phyloP scores from a whole-genome alignment of 2,888 invertebrate species.

The Lampropteryx suffumata region DNA sequence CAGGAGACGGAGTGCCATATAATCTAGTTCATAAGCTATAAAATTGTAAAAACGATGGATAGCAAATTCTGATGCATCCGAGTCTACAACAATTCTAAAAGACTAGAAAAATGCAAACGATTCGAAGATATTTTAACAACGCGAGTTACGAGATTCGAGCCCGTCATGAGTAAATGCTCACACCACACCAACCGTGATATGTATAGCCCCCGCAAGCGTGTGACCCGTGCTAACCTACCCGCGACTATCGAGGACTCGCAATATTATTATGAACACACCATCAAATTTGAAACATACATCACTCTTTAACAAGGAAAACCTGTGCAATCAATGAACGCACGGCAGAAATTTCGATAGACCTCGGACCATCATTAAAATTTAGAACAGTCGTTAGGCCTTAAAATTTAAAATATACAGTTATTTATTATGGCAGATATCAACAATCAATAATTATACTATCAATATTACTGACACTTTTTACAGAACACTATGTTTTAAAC shows the following conservation, averaged over 20 bases:
- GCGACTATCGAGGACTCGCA: not conserved
- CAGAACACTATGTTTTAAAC: slow-evolving; percentile 64
- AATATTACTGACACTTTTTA: slow-evolving; percentile 73
- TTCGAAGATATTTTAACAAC: slow-evolving; percentile 52
- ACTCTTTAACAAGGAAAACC: slow-evolving; percentile 54
- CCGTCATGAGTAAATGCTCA: slow-evolving; percentile 52
- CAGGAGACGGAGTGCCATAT: slow-evolving; percentile 40
- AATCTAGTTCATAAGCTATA: slow-evolving; percentile 43
- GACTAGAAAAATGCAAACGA: slow-evolving; percentile 81
- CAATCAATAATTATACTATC: slow-evolving; percentile 71
- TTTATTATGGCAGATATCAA: slow-evolving; percentile 82
- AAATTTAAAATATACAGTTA: slow-evolving; percentile 76
- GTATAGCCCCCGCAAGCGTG: slow-evolving; percentile 50
- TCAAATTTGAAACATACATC: slow-evolving; percentile 16
- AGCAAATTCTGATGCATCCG: slow-evolving; percentile 52
- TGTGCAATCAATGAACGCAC: slow-evolving; percentile 44
- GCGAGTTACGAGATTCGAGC: slow-evolving; percentile 40
- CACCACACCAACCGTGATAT: slow-evolving; percentile 58
- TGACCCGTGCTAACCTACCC: slow-evolving; percentile 30
- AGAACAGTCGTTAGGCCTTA: slow-evolving; percentile 81
- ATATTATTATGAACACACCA: slow-evolving; percentile 22
- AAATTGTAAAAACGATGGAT: slow-evolving; percentile 50
- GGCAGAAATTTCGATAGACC: slow-evolving; percentile 53
- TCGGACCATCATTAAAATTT: slow-evolving; percentile 69
- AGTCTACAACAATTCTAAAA: slow-evolving; percentile 59